phyloP scores from a whole-genome alignment of 2,797 vertebrate species.

The Fistularia tabacaria region DNA sequence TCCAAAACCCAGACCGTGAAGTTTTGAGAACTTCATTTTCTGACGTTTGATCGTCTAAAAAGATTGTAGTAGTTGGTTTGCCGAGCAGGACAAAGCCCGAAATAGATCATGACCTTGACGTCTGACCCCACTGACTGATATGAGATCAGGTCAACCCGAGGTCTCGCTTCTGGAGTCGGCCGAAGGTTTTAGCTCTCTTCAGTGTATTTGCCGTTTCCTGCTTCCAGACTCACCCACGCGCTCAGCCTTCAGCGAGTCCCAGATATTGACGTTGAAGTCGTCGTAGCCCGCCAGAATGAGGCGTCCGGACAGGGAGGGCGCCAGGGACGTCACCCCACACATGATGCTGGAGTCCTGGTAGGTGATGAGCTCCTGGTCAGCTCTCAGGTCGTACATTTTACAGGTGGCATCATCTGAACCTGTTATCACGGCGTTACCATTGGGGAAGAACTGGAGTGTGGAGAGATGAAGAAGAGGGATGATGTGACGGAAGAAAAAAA shows the following conservation, averaged over 20 bases:
- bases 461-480: slow-evolving; percentile 5
- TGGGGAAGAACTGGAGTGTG: slow-evolving; percentile 90
- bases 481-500: not conserved
- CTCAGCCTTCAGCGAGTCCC: slow-evolving; percentile 90
- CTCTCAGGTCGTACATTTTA: slow-evolving; percentile 90
- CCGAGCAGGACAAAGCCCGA: too few relatives aligned
- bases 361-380: slow-evolving; percentile 92
- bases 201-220: not conserved
- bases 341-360: slow-evolving; percentile 92
- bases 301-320: slow-evolving; percentile 88
- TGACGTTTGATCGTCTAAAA: too few relatives aligned
- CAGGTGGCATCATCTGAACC: slow-evolving; percentile 93
- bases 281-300: slow-evolving; percentile 93
- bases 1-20: too few relatives aligned
- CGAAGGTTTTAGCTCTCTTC: too few relatives aligned
- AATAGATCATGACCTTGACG: too few relatives aligned
- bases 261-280: slow-evolving; percentile 98
- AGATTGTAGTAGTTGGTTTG: too few relatives aligned
- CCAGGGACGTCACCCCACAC: slow-evolving; percentile 93
- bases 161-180: too few relatives aligned
- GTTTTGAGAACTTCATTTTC: too few relatives aligned
- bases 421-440: slow-evolving; percentile 90
- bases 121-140: too few relatives aligned
- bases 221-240: slow-evolving; percentile 84
- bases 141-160: too few relatives aligned